Evolutionary conservation across 2,113 vertebrate genomes (phyloP).

Genomic region (Potamarius usumacintae): DNA sequence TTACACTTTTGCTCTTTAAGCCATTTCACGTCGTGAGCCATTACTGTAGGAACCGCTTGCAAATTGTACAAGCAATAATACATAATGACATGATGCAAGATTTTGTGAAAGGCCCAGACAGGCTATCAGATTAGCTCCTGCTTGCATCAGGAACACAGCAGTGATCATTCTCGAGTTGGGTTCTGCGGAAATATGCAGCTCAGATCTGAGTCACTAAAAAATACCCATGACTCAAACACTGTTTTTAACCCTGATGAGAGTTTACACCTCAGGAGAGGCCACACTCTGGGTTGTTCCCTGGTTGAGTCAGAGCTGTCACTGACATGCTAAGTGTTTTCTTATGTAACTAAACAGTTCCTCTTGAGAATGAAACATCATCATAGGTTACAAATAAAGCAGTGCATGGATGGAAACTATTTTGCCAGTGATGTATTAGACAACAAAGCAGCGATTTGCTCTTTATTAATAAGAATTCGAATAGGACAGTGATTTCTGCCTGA

Average conservation of each 20-base stretch:
- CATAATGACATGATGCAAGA: conserved; percentile 13
- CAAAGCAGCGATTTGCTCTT: neutral
- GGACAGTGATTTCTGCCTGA: neutral
- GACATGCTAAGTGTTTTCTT: conserved; percentile 26
- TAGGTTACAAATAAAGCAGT: neutral
- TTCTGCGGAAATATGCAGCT: conserved; percentile 19
- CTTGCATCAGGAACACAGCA: conserved; percentile 37
- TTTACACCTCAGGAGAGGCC: conserved; percentile 37
- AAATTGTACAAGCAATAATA: conserved; percentile 20
- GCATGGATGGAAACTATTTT: neutral
- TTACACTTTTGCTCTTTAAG: neutral
- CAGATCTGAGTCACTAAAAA: conserved; percentile 38
- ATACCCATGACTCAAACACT: conserved; percentile 42
- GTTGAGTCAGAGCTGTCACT: conserved; percentile 31
- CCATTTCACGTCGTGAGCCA: neutral
- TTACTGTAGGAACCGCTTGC: conserved; percentile 30
- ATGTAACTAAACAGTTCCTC: conserved; percentile 9
- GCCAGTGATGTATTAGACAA: neutral
- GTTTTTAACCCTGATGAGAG: conserved; percentile 8
- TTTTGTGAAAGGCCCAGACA: conserved; percentile 17
- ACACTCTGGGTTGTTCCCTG: conserved; percentile 17
- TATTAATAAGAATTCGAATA: neutral
- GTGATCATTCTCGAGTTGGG: neutral
- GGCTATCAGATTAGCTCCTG: conserved; percentile 21
- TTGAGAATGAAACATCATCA: neutral